Conservation (phyloP, 2,797 vertebrate genomes). For the Microhierax caerulescens region DNA sequence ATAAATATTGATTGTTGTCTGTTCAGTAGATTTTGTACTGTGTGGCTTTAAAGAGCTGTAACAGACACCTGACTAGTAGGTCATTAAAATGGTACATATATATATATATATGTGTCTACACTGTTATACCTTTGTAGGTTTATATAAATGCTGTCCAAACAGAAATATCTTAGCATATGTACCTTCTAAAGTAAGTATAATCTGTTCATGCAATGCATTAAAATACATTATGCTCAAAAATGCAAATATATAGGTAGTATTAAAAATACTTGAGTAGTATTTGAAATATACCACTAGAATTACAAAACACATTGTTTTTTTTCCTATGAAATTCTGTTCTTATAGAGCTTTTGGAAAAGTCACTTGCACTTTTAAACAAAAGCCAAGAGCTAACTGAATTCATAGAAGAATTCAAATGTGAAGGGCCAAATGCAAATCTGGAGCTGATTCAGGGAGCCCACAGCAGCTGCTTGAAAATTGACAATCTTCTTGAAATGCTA, state of each 20-base stretch:
- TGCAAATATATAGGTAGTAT: background rate
- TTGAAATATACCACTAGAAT: background rate
- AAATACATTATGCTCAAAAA: accelerated
- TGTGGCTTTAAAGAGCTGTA: background rate
- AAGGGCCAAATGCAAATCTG: conserved; percentile 76
- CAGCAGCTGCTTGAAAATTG: conserved; percentile 82
- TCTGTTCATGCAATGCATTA: background rate
- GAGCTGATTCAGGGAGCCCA: conserved; percentile 74
- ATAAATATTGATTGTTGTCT: background rate
- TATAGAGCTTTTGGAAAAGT: conserved; percentile 85
- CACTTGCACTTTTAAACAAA: conserved; percentile 85
- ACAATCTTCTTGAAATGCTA: conserved; percentile 85
- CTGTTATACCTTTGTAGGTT: background rate
- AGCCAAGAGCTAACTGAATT: conserved; percentile 83
- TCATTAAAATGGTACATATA: background rate
- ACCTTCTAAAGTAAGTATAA: background rate
- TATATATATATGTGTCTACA: background rate
- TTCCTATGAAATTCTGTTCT: background rate
- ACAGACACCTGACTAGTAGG: background rate
- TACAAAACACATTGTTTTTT: background rate
- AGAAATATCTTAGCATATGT: background rate
- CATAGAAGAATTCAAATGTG: conserved; percentile 83
- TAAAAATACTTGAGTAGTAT: background rate
- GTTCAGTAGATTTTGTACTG: background rate
- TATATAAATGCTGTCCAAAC: background rate